A percentile compares a stretch with the other conserved stretches of the same genome.
phyloP scores from a whole-genome alignment of 1,140 invertebrate species.

The Magallana gigas region DNA sequence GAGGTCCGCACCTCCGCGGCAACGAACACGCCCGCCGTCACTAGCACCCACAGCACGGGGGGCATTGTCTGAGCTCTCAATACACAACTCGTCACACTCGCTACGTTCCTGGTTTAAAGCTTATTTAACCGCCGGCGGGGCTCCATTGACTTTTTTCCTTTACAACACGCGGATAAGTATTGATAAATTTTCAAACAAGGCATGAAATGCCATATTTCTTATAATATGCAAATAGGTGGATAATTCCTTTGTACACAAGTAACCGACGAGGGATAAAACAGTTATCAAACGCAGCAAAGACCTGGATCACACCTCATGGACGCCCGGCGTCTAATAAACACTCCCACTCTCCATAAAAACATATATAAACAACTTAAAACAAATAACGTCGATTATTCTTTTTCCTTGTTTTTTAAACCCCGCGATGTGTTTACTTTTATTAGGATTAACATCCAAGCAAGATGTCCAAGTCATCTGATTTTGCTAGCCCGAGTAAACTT shows the following conservation, averaged over 20 bases:
- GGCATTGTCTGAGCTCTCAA: not conserved
- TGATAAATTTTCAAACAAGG: constrained; percentile 32
- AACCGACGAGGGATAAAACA: not conserved
- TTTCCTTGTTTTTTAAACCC: constrained; percentile 17
- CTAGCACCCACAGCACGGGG: not conserved
- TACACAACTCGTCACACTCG: not conserved
- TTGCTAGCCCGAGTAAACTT: not conserved
- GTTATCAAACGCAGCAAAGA: constrained; percentile 16
- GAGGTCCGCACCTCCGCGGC: not conserved
- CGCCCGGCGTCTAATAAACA: constrained; percentile 18
- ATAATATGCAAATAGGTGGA: constrained; percentile 29
- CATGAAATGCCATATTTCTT: constrained; percentile 33
- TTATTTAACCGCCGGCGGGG: not conserved
- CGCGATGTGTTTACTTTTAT: constrained; percentile 20
- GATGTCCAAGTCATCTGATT: not conserved
- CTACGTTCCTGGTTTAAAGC: not conserved
- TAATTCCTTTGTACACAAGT: constrained; percentile 31
- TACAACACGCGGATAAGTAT: constrained; percentile 23
- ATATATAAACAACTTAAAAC: constrained; percentile 33
- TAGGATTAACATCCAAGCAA: not conserved
- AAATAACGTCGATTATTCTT: constrained; percentile 17
- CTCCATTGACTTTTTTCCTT: constrained; percentile 21
- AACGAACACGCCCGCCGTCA: not conserved
- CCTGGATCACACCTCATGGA: not conserved
- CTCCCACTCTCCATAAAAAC: not conserved